Evolutionary conservation across 2,888 invertebrate species (phyloP), one percentile per base, ranked within the genome.

Genomic region (Stegophylla sp.): DNA sequence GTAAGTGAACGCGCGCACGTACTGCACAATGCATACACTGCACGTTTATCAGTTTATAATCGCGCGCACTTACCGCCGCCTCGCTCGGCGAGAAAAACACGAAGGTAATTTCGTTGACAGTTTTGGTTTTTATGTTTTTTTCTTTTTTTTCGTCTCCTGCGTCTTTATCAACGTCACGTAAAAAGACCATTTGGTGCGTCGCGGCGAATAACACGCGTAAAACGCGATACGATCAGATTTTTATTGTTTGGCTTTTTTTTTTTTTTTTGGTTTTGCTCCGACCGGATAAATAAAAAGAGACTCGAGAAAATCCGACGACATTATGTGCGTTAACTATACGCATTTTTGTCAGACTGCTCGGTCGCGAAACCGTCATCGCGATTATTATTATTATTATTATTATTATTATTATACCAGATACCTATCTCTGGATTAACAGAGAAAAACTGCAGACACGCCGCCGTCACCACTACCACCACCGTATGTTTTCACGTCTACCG

Each of bases 151-250:
- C 41, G 23, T 53, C 26, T 69, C 4, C 3, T 69, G 56, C 41
- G 23, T 53, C 26, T 66, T 66, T 53, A 53, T 66, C 41, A 26
- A 75, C 26, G 43, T 48, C 48, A 34, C 53, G 26, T 53, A 43
- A 45, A 53, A 66, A n/a, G n/a, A 64, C 17, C 53, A 75, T 75
- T 75, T 75, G 53, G 43, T 41, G 34, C 53, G n/a, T n/a, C n/a
- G n/a, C n/a, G n/a, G n/a, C n/a, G 12, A 75, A 75, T 53, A 75
- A 75, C 64, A 66, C 43, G 26, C 26, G 43, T 63, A 64, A 64
- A 43, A 13, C 26, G 53, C 64, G 66, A 66, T 66, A 75, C 41
- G 41, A 66, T 53, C 51, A 9, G 17, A 3, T 66, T 53, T 66
- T 13, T 26, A 23, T 75, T 51, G 23, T 56, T 56, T 34, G 3